Base-by-base conservation (phyloP, 2,888 invertebrate genomes). In the Protophormia terraenovae region DNA sequence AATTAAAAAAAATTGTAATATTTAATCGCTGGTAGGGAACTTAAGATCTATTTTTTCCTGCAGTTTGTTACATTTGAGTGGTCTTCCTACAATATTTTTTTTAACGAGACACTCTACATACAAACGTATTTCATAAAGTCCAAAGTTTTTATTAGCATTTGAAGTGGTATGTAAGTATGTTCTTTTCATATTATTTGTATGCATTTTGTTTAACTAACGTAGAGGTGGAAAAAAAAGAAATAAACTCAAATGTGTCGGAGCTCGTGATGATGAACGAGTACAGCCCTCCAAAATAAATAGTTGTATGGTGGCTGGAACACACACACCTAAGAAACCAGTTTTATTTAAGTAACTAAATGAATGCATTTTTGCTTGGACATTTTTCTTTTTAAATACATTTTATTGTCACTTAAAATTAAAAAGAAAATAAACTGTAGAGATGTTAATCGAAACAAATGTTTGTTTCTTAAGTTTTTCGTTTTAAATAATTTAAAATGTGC, bases 161-260 rank as follows among this genome's bases (percentile, higher is more conserved):
- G 45, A 66, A 84, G 75, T 79, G 79, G 64, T 71, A 80, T 64
- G 71, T 66, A 76, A 79, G 64, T 71, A 80, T 64, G 71, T 66
- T 76, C 80, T 71, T 47, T 38, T 41, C 32, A 55, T n/a, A 22
- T 50, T 76, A 64, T 45, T 72, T 77, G 41, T 77, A n/a, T 76
- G 62, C 41, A 76, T 66, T 72, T 73, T 67, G 16, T 73, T 69
- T 19, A 32, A 67, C 58, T 71, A 69, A 78, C 32, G 6, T 32
- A 10, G 10, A 32, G 32, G 29, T 38, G 10, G 6, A 67, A 58
- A 58, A 32, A 58, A 55, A 55, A 32, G n/a, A 24, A 73, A n/a
- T n/a, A 24, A 67, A 80, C 35, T 27, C 32, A 69, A 41, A 62
- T 62, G 60, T 32, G 75, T 53, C 69, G 69, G 53, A 53, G 50